Evolutionary conservation across 2,888 invertebrate species (phyloP).

Genomic region (Acanthosepion lycidas): DNA sequence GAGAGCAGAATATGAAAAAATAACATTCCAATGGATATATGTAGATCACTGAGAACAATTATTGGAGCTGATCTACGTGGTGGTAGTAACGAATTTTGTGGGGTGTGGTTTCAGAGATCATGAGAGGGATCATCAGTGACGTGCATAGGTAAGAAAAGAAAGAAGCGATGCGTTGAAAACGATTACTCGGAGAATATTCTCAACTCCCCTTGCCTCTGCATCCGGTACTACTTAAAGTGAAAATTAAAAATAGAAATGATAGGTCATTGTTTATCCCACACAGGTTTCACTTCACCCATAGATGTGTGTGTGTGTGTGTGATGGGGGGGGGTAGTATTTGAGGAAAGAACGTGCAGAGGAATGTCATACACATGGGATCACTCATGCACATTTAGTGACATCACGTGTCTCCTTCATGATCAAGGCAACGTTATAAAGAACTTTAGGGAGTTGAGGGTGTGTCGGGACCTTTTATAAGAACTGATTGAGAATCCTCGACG

Average conservation of each 20-base stretch:
- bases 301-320: background rate
- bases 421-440: background rate
- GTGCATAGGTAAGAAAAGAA: background rate
- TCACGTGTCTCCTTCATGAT: background rate
- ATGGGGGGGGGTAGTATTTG: background rate
- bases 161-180: background rate
- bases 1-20: too few relatives aligned
- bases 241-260: background rate
- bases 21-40: too few relatives aligned
- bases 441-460: background rate
- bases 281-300: background rate
- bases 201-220: background rate
- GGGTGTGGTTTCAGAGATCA: background rate
- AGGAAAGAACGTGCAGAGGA: background rate
- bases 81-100: background rate
- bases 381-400: background rate
- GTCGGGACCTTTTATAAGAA: background rate
- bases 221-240: background rate
- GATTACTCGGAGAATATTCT: background rate
- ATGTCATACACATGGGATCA: background rate
- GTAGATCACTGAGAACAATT: background rate
- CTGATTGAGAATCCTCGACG: background rate
- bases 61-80: background rate
- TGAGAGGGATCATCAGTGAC: background rate
- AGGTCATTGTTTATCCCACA: background rate